phyloP scores from a whole-genome alignment of 2,113 vertebrate species.

The Pagrus major region DNA sequence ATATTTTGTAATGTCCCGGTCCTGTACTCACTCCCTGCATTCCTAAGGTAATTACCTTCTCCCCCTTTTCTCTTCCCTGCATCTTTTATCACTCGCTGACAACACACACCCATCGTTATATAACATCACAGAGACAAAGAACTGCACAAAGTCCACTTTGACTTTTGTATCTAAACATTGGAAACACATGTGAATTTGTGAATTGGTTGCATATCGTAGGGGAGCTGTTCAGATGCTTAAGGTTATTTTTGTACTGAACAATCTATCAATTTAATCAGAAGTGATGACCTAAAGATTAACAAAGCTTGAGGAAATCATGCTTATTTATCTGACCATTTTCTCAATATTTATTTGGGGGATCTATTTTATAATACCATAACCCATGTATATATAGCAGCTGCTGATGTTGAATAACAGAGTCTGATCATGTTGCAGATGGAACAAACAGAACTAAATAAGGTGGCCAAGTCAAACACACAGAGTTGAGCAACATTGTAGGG shows the following conservation, averaged over 20 bases:
- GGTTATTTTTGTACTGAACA: neutral
- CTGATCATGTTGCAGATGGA: constrained; percentile 3
- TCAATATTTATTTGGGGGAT: neutral
- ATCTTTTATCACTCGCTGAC: neutral
- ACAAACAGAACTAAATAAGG: constrained; percentile 17
- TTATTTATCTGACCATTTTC: neutral
- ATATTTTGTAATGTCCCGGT: neutral
- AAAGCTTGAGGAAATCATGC: neutral
- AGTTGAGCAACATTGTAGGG: constrained; percentile 34
- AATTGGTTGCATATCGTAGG: neutral
- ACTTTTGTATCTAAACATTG: neutral
- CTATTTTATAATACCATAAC: neutral
- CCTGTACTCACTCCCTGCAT: no score
- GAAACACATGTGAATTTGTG: neutral
- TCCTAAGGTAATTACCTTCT: neutral
- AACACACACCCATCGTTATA: neutral
- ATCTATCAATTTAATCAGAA: neutral
- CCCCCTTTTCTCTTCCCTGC: neutral
- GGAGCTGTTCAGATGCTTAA: neutral
- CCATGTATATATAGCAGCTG: no score
- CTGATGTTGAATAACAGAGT: neutral
- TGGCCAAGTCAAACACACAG: constrained; percentile 41
- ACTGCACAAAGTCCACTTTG: neutral
- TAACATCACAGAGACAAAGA: neutral
- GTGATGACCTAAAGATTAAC: neutral